These are phyloP conservation scores for Dryobota labecula DNA, from an alignment of 2,888 invertebrate genomes.

Conservation along the genomic window DNA sequence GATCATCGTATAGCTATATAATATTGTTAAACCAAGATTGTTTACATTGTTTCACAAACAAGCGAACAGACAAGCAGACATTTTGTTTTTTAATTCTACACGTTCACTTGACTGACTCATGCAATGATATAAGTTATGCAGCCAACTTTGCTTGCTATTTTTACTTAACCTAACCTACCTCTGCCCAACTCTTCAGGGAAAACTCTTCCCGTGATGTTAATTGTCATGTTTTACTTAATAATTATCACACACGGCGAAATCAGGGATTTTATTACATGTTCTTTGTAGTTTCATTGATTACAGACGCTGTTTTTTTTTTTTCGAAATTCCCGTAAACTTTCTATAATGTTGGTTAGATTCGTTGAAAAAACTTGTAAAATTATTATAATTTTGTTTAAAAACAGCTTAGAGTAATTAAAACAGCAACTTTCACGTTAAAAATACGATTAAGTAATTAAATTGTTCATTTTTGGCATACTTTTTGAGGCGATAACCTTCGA, in stretches of 20 bases:
- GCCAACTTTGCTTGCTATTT: conserved; percentile 2
- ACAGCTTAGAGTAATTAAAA: too few species aligned
- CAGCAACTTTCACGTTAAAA: not conserved
- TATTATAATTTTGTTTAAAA: not conserved
- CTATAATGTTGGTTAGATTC: not conserved
- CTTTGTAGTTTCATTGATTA: not conserved
- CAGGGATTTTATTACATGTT: not conserved
- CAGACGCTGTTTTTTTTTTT: not conserved
- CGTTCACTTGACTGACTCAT: conserved; percentile 17
- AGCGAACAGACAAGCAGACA: conserved; percentile 3
- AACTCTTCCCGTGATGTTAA: too few species aligned
- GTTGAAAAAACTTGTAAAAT: not conserved
- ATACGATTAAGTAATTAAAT: not conserved
- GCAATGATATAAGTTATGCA: conserved; percentile 9
- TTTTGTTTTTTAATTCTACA: conserved; percentile 22
- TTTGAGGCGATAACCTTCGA: conserved; percentile 18
- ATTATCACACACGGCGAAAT: not conserved
- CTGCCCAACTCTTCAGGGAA: not conserved
- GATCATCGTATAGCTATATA: conserved; percentile 1
- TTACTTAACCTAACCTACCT: not conserved
- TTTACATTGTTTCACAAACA: conserved; percentile 35
- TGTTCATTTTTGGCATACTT: not conserved
- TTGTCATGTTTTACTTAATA: not conserved
- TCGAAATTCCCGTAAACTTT: not conserved
- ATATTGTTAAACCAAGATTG: conserved; percentile 36